Percentiles rank a stretch among this genome's conserved stretches.
Conservation (phyloP, 1,140 invertebrate species). For the Drosophila virilis region DNA sequence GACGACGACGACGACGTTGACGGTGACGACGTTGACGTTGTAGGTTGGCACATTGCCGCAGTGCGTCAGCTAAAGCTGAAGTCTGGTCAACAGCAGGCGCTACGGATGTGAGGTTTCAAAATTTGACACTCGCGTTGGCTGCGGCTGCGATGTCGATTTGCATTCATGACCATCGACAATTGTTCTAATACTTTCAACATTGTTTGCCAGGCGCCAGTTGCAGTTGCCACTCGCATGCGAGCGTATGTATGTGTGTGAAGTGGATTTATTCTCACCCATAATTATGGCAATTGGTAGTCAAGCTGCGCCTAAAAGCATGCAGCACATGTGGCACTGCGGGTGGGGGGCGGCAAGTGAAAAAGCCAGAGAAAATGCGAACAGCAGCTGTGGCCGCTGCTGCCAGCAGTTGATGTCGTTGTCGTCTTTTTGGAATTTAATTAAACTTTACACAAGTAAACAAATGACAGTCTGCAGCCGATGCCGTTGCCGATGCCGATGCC, state of each 20-base stretch:
- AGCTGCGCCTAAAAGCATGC: slow-evolving; percentile 67
- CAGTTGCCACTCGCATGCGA: neutral
- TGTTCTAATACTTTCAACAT: slow-evolving; percentile 65
- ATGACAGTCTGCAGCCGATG: slow-evolving; percentile 75
- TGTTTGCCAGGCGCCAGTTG: slow-evolving; percentile 45
- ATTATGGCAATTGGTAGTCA: slow-evolving; percentile 78
- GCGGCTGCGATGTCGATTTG: slow-evolving; percentile 50
- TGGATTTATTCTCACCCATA: slow-evolving; percentile 47
- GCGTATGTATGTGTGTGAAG: slow-evolving; percentile 5
- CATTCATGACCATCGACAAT: slow-evolving; percentile 74
- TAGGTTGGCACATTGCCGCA: slow-evolving; percentile 48
- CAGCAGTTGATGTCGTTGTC: slow-evolving; percentile 58
- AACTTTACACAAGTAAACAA: slow-evolving; percentile 82
- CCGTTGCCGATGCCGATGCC: slow-evolving; percentile 33
- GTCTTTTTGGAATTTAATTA: slow-evolving; percentile 81
- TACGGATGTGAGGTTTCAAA: slow-evolving; percentile 35
- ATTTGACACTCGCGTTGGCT: slow-evolving; percentile 49
- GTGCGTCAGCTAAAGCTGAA: slow-evolving; percentile 47
- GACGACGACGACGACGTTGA: neutral
- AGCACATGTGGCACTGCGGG: slow-evolving; percentile 19
- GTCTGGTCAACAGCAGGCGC: slow-evolving; percentile 38
- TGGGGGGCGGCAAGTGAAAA: neutral
- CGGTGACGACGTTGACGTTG: slow-evolving; percentile 14
- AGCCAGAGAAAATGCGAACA: slow-evolving; percentile 34
- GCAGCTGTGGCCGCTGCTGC: slow-evolving; percentile 57